These are phyloP conservation scores for Vanessa cardui DNA, from an alignment of 2,888 invertebrate species.

Conservation along the genomic window DNA sequence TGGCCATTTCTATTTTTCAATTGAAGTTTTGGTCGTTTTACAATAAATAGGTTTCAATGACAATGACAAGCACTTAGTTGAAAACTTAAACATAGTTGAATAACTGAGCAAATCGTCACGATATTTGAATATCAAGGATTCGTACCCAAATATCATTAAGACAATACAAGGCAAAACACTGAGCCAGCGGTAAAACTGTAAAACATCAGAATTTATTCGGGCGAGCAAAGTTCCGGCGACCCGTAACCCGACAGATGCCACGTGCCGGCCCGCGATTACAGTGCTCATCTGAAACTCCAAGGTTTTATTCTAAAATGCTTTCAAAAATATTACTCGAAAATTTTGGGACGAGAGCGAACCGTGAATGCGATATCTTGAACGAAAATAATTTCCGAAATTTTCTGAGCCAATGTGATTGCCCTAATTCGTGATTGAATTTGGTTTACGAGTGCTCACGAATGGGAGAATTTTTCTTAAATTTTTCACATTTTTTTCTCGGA, in stretches of 20 bases:
- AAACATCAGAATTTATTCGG: conserved; percentile 38
- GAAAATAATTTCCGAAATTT: conserved; percentile 23
- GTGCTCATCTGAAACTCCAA: conserved; percentile 22
- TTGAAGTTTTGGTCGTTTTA: no score
- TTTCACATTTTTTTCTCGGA: conserved; percentile 4
- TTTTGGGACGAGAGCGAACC: conserved; percentile 18
- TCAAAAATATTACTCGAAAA: conserved; percentile 27
- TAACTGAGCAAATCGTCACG: no score
- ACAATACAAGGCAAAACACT: conserved; percentile 20
- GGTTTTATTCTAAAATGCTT: conserved; percentile 26
- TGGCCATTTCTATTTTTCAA: neutral
- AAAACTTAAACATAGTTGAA: no score
- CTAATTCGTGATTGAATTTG: conserved; percentile 30
- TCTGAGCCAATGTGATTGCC: conserved; percentile 27
- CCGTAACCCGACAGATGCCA: conserved; percentile 34
- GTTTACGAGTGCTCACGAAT: conserved; percentile 23
- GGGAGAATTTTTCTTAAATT: conserved; percentile 2
- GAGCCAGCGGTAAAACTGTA: conserved; percentile 31
- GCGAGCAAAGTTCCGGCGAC: conserved; percentile 34
- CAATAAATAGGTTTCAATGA: no score
- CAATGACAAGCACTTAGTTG: no score
- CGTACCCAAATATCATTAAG: conserved; percentile 15
- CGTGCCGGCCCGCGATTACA: conserved; percentile 29
- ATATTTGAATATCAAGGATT: neutral
- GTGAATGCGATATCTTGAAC: conserved; percentile 19